These are phyloP conservation scores for Muscicapa comitata DNA, from an alignment of 2,797 vertebrate species.

Conservation along the genomic window DNA sequence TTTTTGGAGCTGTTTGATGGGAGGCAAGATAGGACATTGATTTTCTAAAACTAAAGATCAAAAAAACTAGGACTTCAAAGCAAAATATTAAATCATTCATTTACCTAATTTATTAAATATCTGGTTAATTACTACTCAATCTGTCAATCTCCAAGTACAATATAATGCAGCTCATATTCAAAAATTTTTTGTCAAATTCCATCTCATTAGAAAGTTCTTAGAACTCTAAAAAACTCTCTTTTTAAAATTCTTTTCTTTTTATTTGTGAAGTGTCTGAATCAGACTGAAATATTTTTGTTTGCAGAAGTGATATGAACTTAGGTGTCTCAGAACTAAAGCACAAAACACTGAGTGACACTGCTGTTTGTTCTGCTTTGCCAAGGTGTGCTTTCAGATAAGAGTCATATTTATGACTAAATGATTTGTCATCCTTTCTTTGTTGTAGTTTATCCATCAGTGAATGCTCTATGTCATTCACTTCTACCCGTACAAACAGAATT, in stretches of 20 bases:
- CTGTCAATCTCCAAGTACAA: background rate
- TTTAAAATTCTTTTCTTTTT: background rate
- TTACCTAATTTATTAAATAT: background rate
- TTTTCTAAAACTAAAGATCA: background rate
- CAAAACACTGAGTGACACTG: background rate
- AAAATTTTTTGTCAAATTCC: background rate
- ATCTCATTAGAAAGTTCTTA: background rate
- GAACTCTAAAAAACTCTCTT: background rate
- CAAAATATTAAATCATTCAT: background rate
- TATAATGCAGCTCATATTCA: background rate
- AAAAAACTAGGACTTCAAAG: background rate
- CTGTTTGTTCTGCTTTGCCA: background rate
- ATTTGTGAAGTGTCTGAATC: background rate
- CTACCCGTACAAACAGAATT: background rate
- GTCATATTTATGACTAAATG: constrained; percentile 18
- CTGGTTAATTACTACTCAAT: background rate
- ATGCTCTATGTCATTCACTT: background rate
- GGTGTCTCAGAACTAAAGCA: background rate
- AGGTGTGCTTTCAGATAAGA: constrained; percentile 7
- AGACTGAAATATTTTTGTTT: background rate
- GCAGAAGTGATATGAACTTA: background rate
- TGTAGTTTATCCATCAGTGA: background rate
- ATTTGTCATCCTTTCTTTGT: background rate
- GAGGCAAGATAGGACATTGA: background rate
- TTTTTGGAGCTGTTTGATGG: background rate